Conservation (phyloP, 2,113 vertebrate genomes). For the Mellivora capensis region DNA sequence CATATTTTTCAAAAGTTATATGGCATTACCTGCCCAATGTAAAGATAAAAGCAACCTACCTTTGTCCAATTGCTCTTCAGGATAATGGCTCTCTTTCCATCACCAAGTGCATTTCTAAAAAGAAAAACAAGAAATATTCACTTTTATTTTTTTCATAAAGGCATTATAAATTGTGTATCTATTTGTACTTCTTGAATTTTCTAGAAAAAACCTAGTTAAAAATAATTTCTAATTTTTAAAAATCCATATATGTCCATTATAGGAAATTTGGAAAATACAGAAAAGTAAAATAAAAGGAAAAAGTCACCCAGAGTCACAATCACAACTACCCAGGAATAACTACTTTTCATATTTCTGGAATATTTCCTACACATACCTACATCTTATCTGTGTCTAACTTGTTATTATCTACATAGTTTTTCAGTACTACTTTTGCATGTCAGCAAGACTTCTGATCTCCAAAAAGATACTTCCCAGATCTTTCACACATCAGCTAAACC, state of each 20-base stretch:
- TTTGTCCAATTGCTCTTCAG: constrained; percentile 92
- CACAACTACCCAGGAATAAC: constrained; percentile 14
- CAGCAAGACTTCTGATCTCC: not conserved
- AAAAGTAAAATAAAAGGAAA: constrained; percentile 33
- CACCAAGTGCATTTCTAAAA: constrained; percentile 88
- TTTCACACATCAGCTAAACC: not conserved
- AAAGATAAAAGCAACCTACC: constrained; percentile 80
- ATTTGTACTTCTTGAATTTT: constrained; percentile 18
- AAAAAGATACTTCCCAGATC: not conserved
- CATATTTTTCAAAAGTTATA: not conserved
- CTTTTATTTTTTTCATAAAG: not conserved
- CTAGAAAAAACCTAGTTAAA: not conserved
- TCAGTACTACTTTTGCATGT: not conserved
- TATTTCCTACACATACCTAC: not conserved
- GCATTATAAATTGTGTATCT: not conserved
- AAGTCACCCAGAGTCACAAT: not conserved
- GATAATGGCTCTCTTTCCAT: constrained; percentile 92
- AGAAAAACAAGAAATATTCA: constrained; percentile 13
- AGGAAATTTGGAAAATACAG: constrained; percentile 66
- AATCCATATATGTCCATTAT: constrained; percentile 22
- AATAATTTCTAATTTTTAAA: not conserved
- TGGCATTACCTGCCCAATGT: not conserved
- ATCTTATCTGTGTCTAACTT: not conserved
- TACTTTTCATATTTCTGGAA: not conserved
- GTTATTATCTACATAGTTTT: not conserved